Percentiles rank a stretch among this genome's conserved stretches.
Evolutionary conservation across 2,797 vertebrate species (phyloP).

Genomic region (Eospalax fontanierii): DNA sequence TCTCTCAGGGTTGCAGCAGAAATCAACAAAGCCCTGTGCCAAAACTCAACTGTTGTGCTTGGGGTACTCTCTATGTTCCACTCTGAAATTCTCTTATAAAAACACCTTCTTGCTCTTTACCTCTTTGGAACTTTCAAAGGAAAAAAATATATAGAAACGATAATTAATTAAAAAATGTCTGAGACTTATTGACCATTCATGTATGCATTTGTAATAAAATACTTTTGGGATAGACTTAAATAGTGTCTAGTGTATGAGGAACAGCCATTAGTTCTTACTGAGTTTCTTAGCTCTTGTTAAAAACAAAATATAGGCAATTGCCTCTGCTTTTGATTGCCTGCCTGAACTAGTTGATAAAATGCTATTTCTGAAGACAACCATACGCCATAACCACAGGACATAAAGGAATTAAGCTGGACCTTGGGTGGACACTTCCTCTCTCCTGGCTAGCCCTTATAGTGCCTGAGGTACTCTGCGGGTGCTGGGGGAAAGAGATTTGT

Average conservation of each 20-base stretch:
- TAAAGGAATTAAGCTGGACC: no score
- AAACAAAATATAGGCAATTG: neutral
- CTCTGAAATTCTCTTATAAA: neutral
- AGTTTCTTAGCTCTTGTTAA: neutral
- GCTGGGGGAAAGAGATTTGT: no score
- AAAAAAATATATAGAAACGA: neutral
- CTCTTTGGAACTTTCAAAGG: neutral
- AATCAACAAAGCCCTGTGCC: slow-evolving; percentile 43
- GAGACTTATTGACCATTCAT: neutral
- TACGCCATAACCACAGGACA: no score
- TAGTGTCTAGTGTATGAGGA: neutral
- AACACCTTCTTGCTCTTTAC: neutral
- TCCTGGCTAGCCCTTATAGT: no score
- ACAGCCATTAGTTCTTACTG: neutral
- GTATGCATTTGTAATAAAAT: neutral
- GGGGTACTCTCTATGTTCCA: neutral
- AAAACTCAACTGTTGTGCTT: neutral
- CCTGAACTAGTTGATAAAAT: no score
- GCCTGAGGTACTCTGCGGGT: no score
- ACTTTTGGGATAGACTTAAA: neutral
- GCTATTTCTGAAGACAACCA: no score
- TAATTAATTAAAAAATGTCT: neutral
- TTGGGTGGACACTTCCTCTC: no score
- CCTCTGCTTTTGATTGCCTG: no score
- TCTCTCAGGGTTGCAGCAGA: slow-evolving; percentile 29